Base-by-base conservation (phyloP, 2,113 vertebrate species). In the Cryptomyrus ogoouensis region DNA sequence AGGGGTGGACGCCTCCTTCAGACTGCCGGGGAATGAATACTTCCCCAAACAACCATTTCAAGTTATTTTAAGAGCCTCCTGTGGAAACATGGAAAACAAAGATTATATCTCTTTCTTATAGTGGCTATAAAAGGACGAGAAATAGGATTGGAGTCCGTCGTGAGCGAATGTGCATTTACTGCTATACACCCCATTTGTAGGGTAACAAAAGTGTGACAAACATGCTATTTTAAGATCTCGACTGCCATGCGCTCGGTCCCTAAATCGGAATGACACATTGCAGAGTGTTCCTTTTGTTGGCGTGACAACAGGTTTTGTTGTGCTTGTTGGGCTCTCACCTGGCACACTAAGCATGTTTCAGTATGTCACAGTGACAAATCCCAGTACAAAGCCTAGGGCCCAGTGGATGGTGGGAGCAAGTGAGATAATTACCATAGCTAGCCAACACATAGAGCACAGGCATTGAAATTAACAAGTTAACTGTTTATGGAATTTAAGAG, bases 61-160 rank as follows among this genome's bases (percentile, higher is more conserved):
- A 6, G 83, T 47, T 84, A 84, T 47, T 44, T 44, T 47, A 47
- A 10, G 46, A 84, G 19, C 9, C 83, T 84, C 39, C n/a, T 12
- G 83, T 84, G 83, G 83, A 84, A 84, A 47, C 46, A 19, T n/a
- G 46, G 80, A 47, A 84, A 44, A 84, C 83, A 84, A 84, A 84
- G 83, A 84, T 44, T 84, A 47, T 84, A 44, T 44, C 83, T 86
- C 83, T 27, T 50, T 86, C 24, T 86, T 49, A 27, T 27, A 12
- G 21, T 17, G 44, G 47, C 47, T 86, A n/a, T 47, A 86, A 86
- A 27, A n/a, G 17, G 7, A 86, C 24, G 27, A 50, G 24, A 86
- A 50, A 86, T 17, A 27, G 83, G 83, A 86, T 31, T 86, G 35
- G 35, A 19, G 35, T 80, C 74, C 17, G 5, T 19, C 19, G 74